Base-by-base conservation (phyloP, 2,797 vertebrate genomes). In the Lycodopsis pacificus region DNA sequence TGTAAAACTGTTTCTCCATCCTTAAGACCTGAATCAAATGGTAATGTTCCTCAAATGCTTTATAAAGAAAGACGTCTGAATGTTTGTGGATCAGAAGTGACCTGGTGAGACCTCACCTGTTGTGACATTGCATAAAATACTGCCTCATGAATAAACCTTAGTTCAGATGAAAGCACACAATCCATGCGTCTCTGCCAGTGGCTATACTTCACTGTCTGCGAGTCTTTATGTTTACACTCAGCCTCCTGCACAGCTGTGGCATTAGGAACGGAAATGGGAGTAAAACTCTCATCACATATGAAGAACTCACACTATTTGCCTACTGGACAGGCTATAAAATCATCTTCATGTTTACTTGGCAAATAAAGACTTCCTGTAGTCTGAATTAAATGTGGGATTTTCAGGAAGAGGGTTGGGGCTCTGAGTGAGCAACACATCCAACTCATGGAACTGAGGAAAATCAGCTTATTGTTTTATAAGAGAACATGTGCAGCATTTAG, bases 181-280 rank as follows among this genome's bases (percentile, higher is more conserved):
- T 7, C 7, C 32, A 34, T 34, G 32, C 1, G 5, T 34, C 32
- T 34, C 32, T 34, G 32, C 32, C 32, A 34, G 32, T 34, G 32
- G 32, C 32, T 34, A 34, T 34, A 34, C 7, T 34, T 34, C 32
- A 34, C 32, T 34, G 32, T 34, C 19, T 25, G 62, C 69, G 58
- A 73, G 53, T 46, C 65, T 65, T 7, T 8, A 13, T 25, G 46
- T 54, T 51, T 15, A 78, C 5, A 25, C 71, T 27, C 54, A 63
- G 61, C 7, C 25, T 63, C 49, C 32, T 67, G 61, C n/a, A 61
- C 15, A 38, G 57, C 63, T 61, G 40, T 14, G 38, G 71, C 14
- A 71, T n/a, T 42, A 54, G 11, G 8, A 79, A 7, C 1, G 20
- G 7, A 13, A 38, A 32, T 7, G 1, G n/a, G 5, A 58, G 19